Percentiles rank a stretch among this genome's conserved stretches.
Evolutionary conservation across 1,140 invertebrate species (phyloP).

Genomic region (Stegodyphus dumicola): DNA sequence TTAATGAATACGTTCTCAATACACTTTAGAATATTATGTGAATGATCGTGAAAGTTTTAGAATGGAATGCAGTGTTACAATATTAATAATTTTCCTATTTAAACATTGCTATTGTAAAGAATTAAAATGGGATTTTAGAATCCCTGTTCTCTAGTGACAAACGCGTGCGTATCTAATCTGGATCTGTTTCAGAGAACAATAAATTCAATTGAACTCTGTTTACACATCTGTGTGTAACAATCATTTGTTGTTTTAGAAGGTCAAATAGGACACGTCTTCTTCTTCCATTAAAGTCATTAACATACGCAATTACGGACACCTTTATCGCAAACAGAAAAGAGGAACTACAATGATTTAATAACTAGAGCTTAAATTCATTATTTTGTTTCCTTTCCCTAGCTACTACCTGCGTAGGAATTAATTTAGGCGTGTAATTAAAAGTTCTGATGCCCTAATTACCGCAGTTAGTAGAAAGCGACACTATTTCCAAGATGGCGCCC

Average conservation of each 20-base stretch:
- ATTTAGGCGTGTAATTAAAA: conserved; percentile 52
- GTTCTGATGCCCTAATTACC: conserved; percentile 36
- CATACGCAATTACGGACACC: background rate
- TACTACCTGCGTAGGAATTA: conserved; percentile 25
- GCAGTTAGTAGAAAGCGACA: conserved; percentile 17
- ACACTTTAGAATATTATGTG: too few relatives aligned
- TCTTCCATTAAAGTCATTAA: conserved; percentile 6
- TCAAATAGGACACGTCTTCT: background rate
- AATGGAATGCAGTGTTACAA: too few relatives aligned
- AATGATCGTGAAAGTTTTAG: too few relatives aligned
- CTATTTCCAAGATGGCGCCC: conserved; percentile 32
- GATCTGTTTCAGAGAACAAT: too few relatives aligned
- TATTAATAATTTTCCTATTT: too few relatives aligned
- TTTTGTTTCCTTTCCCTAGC: conserved; percentile 10
- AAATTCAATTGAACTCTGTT: too few relatives aligned
- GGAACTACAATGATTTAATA: conserved; percentile 33
- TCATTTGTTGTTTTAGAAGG: background rate
- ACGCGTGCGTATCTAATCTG: too few relatives aligned
- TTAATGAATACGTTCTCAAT: too few relatives aligned
- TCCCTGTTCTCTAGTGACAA: too few relatives aligned
- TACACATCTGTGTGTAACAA: too few relatives aligned
- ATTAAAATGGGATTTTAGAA: too few relatives aligned
- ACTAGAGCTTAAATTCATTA: conserved; percentile 35
- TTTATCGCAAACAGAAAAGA: background rate
- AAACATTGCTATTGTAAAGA: too few relatives aligned